Percentiles rank a stretch among this genome's conserved stretches.
Evolutionary conservation across 2,113 vertebrate species (phyloP).

Genomic region (Epinephelus fuscoguttatus): DNA sequence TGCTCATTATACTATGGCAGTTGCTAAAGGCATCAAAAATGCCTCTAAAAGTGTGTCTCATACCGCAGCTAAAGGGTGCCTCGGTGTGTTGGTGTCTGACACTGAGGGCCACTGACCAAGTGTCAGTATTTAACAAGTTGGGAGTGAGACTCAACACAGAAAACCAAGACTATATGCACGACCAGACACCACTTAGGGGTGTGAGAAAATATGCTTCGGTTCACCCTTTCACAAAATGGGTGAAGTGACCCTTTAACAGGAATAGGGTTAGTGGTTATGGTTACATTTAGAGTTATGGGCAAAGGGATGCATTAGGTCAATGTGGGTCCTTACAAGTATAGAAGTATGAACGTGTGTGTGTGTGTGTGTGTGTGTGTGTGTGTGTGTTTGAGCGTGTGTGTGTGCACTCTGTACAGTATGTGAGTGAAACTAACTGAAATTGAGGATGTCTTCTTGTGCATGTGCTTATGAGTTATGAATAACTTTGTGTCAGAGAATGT

Average conservation of each 20-base stretch:
- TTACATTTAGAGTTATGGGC: neutral
- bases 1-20: too few relatives aligned
- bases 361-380: neutral
- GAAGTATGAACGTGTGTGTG: neutral
- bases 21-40: too few relatives aligned
- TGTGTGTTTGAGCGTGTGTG: neutral
- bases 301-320: neutral
- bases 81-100: too few relatives aligned
- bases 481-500: constrained; percentile 53
- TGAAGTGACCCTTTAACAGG: neutral
- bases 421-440: constrained; percentile 28
- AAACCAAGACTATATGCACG: neutral
- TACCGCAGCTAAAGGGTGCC: too few relatives aligned
- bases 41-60: too few relatives aligned
- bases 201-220: neutral
- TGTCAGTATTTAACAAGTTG: too few relatives aligned
- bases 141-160: neutral
- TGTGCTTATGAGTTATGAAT: constrained; percentile 47
- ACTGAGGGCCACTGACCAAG: too few relatives aligned
- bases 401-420: neutral
- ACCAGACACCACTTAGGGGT: neutral
- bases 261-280: accelerated
- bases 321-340: constrained; percentile 9
- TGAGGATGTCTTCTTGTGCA: constrained; percentile 2
- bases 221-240: neutral